Evolutionary conservation across 2,797 vertebrate genomes (phyloP).

Genomic region (Poeciliopsis turneri): DNA sequence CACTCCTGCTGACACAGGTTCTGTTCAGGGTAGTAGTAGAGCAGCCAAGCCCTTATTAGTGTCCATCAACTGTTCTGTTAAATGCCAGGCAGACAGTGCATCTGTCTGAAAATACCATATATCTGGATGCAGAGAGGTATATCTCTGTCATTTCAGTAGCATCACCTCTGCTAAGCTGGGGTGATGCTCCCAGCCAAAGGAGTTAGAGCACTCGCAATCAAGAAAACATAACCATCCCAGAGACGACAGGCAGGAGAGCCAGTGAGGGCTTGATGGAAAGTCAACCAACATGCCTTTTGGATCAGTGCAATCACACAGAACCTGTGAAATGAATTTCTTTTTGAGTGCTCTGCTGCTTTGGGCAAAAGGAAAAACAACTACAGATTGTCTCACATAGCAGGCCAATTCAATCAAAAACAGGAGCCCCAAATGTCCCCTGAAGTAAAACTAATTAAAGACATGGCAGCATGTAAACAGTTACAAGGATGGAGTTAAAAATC

Average conservation of each 20-base stretch:
- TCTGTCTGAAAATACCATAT: conserved; percentile 60
- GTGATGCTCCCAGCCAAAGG: conserved; percentile 49
- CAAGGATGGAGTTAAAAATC: neutral
- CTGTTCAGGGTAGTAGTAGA: conserved; percentile 58
- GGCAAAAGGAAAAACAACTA: neutral
- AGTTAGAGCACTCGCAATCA: conserved; percentile 48
- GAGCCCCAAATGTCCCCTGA: neutral
- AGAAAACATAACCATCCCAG: conserved; percentile 37
- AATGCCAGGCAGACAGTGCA: conserved; percentile 67
- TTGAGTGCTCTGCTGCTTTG: conserved; percentile 2
- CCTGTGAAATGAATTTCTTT: conserved; percentile 14
- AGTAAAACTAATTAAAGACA: neutral
- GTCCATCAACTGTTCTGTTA: conserved; percentile 68
- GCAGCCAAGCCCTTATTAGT: conserved; percentile 68
- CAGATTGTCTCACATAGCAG: neutral
- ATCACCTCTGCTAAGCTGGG: conserved; percentile 44
- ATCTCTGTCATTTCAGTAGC: conserved; percentile 44
- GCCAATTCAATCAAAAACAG: conserved; percentile 1
- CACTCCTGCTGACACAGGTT: conserved; percentile 59
- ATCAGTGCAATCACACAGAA: conserved; percentile 16
- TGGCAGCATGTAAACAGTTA: neutral
- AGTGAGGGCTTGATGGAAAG: conserved; percentile 32
- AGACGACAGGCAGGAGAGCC: conserved; percentile 17
- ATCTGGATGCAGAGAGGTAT: conserved; percentile 45
- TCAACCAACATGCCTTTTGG: conserved; percentile 18